A percentile compares a stretch with the other conserved stretches of the same genome.
phyloP scores from a whole-genome alignment of 2,797 vertebrate species.

The Pangasius djambal region DNA sequence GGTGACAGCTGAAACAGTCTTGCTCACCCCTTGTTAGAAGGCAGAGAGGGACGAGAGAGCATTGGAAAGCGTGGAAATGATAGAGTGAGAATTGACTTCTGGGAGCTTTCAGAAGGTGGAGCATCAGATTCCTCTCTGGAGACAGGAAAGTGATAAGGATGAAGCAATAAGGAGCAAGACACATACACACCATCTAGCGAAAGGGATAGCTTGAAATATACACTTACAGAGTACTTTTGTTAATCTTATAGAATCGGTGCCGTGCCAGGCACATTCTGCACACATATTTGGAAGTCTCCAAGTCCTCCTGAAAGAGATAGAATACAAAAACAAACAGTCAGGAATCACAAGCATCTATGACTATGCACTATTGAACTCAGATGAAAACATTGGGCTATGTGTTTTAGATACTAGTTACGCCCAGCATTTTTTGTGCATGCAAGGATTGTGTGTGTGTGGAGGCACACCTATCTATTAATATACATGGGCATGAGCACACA shows the following conservation, averaged over 20 bases:
- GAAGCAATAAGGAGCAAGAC: slow-evolving; percentile 60
- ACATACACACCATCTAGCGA: slow-evolving; percentile 49
- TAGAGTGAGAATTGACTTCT: slow-evolving; percentile 90
- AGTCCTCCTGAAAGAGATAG: slow-evolving; percentile 87
- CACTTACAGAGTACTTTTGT: slow-evolving; percentile 96
- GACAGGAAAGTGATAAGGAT: slow-evolving; percentile 71
- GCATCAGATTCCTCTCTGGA: slow-evolving; percentile 86
- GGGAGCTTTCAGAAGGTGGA: slow-evolving; percentile 83
- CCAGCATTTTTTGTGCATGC: not conserved
- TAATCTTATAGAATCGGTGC: slow-evolving; percentile 97
- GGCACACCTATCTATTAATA: slow-evolving; percentile 35
- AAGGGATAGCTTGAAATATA: slow-evolving; percentile 47
- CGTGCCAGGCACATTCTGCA: slow-evolving; percentile 96
- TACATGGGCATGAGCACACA: slow-evolving; percentile 38
- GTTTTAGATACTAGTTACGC: not conserved
- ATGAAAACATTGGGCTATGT: not conserved
- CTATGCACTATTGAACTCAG: not conserved
- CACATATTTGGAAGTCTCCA: slow-evolving; percentile 99
- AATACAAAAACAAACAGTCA: slow-evolving; percentile 44
- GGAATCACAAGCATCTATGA: not conserved
- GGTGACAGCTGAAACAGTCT: slow-evolving; percentile 62
- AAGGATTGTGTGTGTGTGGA: slow-evolving; percentile 8
- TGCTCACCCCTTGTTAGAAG: slow-evolving; percentile 88
- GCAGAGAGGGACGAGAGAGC: slow-evolving; percentile 88
- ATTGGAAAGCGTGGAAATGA: slow-evolving; percentile 90